phyloP scores from a whole-genome alignment of 2,888 invertebrate species.

The Phorcus lineatus region DNA sequence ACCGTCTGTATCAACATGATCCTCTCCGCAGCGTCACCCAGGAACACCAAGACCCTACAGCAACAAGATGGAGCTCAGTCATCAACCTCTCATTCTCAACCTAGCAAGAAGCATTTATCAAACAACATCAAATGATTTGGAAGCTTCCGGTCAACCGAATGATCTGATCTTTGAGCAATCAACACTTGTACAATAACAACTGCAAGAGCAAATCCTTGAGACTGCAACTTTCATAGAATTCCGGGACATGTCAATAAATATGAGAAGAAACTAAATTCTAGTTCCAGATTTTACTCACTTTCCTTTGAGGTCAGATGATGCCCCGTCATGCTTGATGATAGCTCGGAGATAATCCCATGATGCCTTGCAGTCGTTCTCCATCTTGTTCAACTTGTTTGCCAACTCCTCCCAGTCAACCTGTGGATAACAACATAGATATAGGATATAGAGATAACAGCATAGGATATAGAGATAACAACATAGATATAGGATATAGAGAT shows the following conservation, averaged over 20 bases:
- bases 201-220: neutral
- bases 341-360: constrained; percentile 97
- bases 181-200: neutral
- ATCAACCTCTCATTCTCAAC: too few relatives aligned
- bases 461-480: too few relatives aligned
- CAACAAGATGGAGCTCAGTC: neutral
- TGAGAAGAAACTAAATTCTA: neutral
- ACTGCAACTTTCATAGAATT: too few relatives aligned
- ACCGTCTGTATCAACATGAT: constrained; percentile 95
- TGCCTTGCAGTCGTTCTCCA: constrained; percentile 96
- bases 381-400: constrained; percentile 86
- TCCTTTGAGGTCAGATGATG: constrained; percentile 82
- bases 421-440: neutral
- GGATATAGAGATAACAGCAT: too few relatives aligned
- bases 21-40: constrained; percentile 96
- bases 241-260: neutral
- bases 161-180: too few relatives aligned
- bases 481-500: neutral
- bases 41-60: constrained; percentile 89
- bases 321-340: constrained; percentile 91
- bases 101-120: too few relatives aligned
- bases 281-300: constrained; percentile 79
- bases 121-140: too few relatives aligned
- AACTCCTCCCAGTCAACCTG: constrained; percentile 97
- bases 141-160: too few relatives aligned